Base-by-base conservation (phyloP, 64 coral and sea anemone genomes). In the Astreopora myriophthalma region DNA sequence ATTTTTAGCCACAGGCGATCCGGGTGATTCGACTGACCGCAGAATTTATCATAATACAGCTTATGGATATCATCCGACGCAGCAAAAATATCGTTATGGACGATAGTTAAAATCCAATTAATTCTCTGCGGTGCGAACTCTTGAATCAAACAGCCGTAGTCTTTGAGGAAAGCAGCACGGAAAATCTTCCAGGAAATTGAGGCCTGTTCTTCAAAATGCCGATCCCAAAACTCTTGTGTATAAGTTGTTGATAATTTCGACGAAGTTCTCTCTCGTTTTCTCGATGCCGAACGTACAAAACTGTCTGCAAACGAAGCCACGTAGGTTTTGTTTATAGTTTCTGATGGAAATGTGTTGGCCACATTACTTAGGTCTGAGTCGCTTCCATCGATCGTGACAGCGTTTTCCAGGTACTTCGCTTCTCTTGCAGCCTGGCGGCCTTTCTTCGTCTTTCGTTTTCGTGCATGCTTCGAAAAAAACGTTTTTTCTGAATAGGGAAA, bases 51-150 rank as follows among this genome's bases (percentile, higher is more conserved):
- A 22, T 94, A 94, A 77, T 94, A 72, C 61, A 52, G 33, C 5
- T 66, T 76, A 6, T 94, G 89, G 17, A 94, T 90, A 30, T 85
- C 62, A 26, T 84, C 79, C 42, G 29, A 63, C 2, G 69, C 70
- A 1, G 74, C 60, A 51, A 94, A 94, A 85, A 94, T 94, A 58
- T 90, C 81, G 79, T 30, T 78, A 12, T 94, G 93, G 2, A 94
- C 34, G 20, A 94, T 90, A 28, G 80, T 90, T 16, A 94, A 27
- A 60, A 94, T 86, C 93, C 93, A 94, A 22, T 94, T 73, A 3
- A 94, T 52, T 27, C 93, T 84, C 12, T 76, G 20, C 1, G 93
- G 93, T 3, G 93, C 78, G 76, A 94, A 94, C 7, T 85, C 86
- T 6, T 90, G 76, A 10, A 94, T 94, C 12, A 90, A 36, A 20